Evolutionary conservation across 2,797 vertebrate genomes (phyloP).

Genomic region (Scomberomorus guttatus): DNA sequence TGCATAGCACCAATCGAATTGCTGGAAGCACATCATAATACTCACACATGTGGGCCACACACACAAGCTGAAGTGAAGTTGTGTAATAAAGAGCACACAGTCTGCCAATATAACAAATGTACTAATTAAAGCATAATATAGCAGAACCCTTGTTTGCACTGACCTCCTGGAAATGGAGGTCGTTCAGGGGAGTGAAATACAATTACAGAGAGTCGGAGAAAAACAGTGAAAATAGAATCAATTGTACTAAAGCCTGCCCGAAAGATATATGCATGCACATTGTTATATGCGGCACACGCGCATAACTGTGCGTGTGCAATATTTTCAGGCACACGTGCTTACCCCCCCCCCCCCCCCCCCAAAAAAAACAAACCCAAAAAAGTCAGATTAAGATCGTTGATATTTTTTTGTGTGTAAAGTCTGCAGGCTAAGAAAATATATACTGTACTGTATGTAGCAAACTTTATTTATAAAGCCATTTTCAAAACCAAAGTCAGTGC

Average conservation of each 20-base stretch:
- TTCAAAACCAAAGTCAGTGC: background rate
- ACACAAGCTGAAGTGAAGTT: constrained; percentile 14
- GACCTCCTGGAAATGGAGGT: constrained; percentile 29
- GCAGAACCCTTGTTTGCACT: background rate
- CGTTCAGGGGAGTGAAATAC: constrained; percentile 8
- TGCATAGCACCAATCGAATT: constrained; percentile 34
- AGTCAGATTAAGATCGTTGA: background rate
- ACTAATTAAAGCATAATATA: constrained; percentile 30
- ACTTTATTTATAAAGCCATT: background rate
- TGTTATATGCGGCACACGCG: background rate
- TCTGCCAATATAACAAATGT: constrained; percentile 41
- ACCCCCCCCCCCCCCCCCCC: no score
- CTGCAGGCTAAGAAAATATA: background rate
- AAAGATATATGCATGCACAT: background rate
- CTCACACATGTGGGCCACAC: constrained; percentile 39
- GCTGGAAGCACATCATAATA: constrained; percentile 27
- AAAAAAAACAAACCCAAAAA: background rate
- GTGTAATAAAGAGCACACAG: constrained; percentile 16
- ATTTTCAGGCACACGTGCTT: background rate
- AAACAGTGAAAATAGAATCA: constrained; percentile 10
- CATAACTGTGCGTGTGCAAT: background rate
- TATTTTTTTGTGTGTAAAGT: background rate
- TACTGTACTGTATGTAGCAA: background rate
- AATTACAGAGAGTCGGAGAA: constrained; percentile 14
- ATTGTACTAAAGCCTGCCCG: background rate